Evolutionary conservation across 2,113 vertebrate species (phyloP).

Genomic region (Nipponia nippon): DNA sequence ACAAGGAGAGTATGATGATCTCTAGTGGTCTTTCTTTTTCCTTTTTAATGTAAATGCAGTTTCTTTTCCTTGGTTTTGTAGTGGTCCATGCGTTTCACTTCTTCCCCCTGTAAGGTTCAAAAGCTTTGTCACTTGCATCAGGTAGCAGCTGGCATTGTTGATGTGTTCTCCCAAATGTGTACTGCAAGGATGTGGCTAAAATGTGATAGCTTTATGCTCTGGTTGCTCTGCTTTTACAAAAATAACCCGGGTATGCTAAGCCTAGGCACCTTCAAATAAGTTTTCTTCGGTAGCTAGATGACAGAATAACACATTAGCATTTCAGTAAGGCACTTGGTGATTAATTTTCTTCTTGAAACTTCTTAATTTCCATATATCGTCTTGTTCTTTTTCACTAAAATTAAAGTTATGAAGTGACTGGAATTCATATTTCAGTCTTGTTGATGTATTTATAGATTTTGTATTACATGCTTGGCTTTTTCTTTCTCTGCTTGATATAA

Average conservation of each 20-base stretch:
- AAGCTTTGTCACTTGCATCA: conserved; percentile 13
- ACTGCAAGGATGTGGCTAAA: not conserved
- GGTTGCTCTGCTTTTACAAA: not conserved
- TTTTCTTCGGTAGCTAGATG: not conserved
- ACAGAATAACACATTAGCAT: not conserved
- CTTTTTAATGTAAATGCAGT: not conserved
- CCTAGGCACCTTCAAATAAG: not conserved
- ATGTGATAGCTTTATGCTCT: not conserved
- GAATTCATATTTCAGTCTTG: not conserved
- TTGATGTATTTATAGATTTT: not conserved
- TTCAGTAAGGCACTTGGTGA: not conserved
- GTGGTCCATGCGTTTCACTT: not conserved
- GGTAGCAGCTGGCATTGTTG: not conserved
- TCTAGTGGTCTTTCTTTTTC: not conserved
- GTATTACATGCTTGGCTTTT: not conserved
- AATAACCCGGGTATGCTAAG: not conserved
- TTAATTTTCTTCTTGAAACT: not conserved
- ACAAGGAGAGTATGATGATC: not conserved
- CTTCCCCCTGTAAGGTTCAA: not conserved
- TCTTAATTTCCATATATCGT: not conserved
- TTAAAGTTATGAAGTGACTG: not conserved
- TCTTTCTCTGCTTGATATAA: not conserved
- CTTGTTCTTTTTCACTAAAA: not conserved
- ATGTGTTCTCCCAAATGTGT: not conserved
- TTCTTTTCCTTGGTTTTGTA: not conserved